Percentiles rank a stretch among this genome's conserved stretches.
These are phyloP conservation scores for Molorchus minor DNA, from an alignment of 2,888 invertebrate species.

Conservation along the genomic window DNA sequence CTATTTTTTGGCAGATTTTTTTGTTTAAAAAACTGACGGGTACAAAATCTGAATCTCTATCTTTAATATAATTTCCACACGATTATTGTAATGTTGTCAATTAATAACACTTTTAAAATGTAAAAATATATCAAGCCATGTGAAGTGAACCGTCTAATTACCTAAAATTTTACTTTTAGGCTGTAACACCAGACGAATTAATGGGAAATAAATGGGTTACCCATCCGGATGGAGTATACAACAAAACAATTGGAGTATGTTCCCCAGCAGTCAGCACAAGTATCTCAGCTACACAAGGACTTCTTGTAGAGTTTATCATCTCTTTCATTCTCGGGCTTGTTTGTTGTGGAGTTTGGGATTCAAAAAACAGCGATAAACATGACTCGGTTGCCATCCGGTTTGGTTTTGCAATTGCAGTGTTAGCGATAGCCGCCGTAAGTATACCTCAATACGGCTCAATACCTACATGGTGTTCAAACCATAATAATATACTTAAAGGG, in stretches of 20 bases:
- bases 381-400: slow-evolving; percentile 75
- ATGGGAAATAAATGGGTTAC: slow-evolving; percentile 34
- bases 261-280: slow-evolving; percentile 49
- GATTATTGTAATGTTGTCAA: too few species aligned
- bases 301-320: slow-evolving; percentile 73
- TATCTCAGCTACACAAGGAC: slow-evolving; percentile 63
- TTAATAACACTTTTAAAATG: too few species aligned
- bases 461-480: background rate
- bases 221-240: slow-evolving; percentile 22
- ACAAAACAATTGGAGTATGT: slow-evolving; percentile 50
- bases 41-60: too few species aligned
- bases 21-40: too few species aligned
- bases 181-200: slow-evolving; percentile 46
- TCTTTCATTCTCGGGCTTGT: slow-evolving; percentile 73
- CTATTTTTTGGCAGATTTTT: too few species aligned
- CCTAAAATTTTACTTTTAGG: slow-evolving; percentile 36
- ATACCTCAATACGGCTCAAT: background rate
- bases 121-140: too few species aligned
- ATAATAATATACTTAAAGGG: too few species aligned
- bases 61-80: too few species aligned
- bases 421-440: slow-evolving; percentile 74
- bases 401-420: slow-evolving; percentile 71
- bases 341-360: slow-evolving; percentile 78
- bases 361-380: slow-evolving; percentile 70
- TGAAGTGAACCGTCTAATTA: background rate